A percentile compares a stretch with the other conserved stretches of the same genome.
These are phyloP conservation scores for Caenorhabditis panamensis DNA, from an alignment of 2,888 invertebrate genomes.

Conservation along the genomic window DNA sequence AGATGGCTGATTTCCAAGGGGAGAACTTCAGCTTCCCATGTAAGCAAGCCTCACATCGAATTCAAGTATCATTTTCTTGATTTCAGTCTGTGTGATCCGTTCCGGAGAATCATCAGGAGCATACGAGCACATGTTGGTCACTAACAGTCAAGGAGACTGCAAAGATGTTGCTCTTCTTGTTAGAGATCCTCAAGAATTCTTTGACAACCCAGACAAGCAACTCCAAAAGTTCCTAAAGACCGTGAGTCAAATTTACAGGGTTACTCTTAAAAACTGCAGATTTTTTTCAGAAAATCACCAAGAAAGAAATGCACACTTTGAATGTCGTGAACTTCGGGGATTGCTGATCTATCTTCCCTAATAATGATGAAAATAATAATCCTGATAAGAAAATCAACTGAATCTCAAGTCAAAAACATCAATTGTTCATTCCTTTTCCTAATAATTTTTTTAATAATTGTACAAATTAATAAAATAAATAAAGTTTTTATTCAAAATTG, in stretches of 20 bases:
- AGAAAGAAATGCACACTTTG: constrained; percentile 60
- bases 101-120: constrained; percentile 32
- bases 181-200: constrained; percentile 69
- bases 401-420: constrained; percentile 14
- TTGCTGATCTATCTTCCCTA: constrained; percentile 29
- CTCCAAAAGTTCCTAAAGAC: constrained; percentile 65
- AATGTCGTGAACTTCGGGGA: constrained; percentile 63
- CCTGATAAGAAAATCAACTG: no score
- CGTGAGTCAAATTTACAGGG: no score
- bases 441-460: constrained; percentile 56
- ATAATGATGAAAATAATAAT: neutral
- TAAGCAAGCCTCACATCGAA: no score
- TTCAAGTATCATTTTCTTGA: no score
- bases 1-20: constrained; percentile 61
- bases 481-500: neutral
- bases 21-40: constrained; percentile 66
- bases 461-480: constrained; percentile 53
- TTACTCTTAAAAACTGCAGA: no score
- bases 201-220: constrained; percentile 65
- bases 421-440: neutral
- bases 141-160: constrained; percentile 65
- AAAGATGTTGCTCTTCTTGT: constrained; percentile 68
- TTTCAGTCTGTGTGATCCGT: constrained; percentile 58
- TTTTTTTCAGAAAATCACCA: constrained; percentile 64
- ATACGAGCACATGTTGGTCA: constrained; percentile 63